A percentile compares a stretch with the other conserved stretches of the same genome.
These are phyloP conservation scores for Cisticola juncidis DNA, from an alignment of 2,113 vertebrate genomes.

Conservation along the genomic window DNA sequence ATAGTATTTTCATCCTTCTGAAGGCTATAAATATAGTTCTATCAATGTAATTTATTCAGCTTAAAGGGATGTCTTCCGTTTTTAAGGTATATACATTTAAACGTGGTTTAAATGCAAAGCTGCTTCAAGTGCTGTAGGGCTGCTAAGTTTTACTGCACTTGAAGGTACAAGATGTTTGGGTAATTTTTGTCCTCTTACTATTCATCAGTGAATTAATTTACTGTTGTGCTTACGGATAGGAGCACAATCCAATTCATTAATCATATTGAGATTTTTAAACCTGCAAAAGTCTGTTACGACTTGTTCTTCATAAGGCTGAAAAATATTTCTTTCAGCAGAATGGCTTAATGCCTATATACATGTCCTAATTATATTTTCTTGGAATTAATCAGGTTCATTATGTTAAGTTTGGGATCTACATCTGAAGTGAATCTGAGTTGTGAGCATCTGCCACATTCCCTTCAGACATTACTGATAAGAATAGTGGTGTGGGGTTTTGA, in stretches of 20 bases:
- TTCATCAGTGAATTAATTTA: conserved; percentile 57
- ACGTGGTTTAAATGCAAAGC: background rate
- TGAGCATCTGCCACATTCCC: background rate
- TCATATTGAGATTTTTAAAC: conserved; percentile 49
- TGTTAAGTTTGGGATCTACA: conserved; percentile 36
- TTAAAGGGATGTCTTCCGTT: background rate
- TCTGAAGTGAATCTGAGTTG: conserved; percentile 23
- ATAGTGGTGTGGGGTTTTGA: background rate
- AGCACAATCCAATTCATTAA: conserved; percentile 51
- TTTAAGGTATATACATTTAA: background rate
- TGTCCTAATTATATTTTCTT: conserved; percentile 60
- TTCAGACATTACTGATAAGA: conserved; percentile 26
- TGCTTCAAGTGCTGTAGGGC: background rate
- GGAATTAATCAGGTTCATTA: conserved; percentile 56
- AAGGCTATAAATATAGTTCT: background rate
- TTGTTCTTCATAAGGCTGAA: conserved; percentile 45
- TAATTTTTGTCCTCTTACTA: conserved; percentile 45
- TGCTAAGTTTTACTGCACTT: background rate
- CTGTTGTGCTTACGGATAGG: conserved; percentile 6
- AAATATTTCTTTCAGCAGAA: conserved; percentile 68
- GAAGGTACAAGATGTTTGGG: background rate
- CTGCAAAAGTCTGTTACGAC: conserved; percentile 44
- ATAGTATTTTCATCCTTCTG: background rate
- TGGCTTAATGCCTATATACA: conserved; percentile 59
- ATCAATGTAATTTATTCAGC: conserved; percentile 2